phyloP scores from a whole-genome alignment of 2,113 vertebrate species.

The Ondatra zibethicus region DNA sequence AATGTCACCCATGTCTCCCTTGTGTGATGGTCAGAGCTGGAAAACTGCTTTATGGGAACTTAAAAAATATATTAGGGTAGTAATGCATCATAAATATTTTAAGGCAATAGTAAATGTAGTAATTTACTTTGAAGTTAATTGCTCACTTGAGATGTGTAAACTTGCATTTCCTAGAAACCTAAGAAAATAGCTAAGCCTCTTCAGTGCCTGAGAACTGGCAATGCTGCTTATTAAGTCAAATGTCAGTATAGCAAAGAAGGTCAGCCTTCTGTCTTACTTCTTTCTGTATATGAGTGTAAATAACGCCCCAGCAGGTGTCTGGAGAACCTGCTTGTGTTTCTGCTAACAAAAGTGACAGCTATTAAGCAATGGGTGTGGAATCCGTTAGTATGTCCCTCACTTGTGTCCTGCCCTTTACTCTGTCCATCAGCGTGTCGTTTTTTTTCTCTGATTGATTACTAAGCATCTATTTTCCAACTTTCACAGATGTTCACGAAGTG shows the following conservation, averaged over 20 bases:
- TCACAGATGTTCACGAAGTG: slow-evolving; percentile 3
- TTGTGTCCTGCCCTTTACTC: not conserved
- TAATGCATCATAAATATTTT: not conserved
- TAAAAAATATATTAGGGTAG: not conserved
- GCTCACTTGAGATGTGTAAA: slow-evolving; percentile 35
- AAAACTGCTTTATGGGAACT: slow-evolving; percentile 23
- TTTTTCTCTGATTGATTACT: slow-evolving; percentile 20
- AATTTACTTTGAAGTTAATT: slow-evolving; percentile 61
- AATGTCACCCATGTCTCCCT: not conserved
- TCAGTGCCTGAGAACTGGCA: slow-evolving; percentile 45
- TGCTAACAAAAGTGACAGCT: slow-evolving; percentile 14
- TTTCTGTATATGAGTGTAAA: not conserved
- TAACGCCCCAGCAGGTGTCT: not conserved
- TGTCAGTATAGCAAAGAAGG: slow-evolving; percentile 33
- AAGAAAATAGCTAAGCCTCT: slow-evolving; percentile 1
- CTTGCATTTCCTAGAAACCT: slow-evolving; percentile 59
- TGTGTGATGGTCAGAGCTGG: not conserved
- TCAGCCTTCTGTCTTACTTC: not conserved
- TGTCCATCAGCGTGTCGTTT: not conserved
- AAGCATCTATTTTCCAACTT: not conserved
- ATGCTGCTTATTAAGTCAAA: slow-evolving; percentile 57
- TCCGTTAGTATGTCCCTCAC: not conserved
- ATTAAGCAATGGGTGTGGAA: not conserved
- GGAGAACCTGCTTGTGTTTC: slow-evolving; percentile 38
- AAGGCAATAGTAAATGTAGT: not conserved